Evolutionary conservation across 2,797 vertebrate genomes (phyloP).

Genomic region (Phylloscopus collybita): DNA sequence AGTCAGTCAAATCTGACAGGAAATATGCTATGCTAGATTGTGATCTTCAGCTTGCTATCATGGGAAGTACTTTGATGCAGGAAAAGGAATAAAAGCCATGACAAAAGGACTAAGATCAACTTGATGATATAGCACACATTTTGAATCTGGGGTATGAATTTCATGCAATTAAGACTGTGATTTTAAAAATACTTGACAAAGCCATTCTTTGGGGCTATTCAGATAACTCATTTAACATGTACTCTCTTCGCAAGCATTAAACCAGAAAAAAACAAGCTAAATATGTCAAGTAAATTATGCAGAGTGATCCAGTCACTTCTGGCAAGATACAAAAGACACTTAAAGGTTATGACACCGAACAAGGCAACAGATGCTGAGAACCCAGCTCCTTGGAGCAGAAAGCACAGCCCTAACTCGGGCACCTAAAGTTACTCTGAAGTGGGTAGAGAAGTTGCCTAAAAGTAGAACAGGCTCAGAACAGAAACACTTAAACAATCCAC

Average conservation of each 20-base stretch:
- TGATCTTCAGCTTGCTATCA: not conserved
- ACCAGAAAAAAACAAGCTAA: slow-evolving; percentile 39
- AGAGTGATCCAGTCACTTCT: slow-evolving; percentile 33
- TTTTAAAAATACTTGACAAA: slow-evolving; percentile 26
- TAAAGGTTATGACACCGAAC: slow-evolving; percentile 39
- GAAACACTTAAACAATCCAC: not conserved
- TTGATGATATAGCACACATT: not conserved
- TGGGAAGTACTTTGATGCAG: not conserved
- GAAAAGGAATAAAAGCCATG: not conserved
- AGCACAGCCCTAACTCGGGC: not conserved
- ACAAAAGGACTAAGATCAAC: not conserved
- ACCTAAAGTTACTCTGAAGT: not conserved
- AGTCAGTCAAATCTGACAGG: not conserved
- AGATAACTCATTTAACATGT: not conserved
- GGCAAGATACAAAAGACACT: slow-evolving; percentile 14
- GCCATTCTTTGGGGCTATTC: not conserved
- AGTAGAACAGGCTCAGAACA: not conserved
- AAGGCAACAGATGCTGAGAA: slow-evolving; percentile 35
- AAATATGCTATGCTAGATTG: not conserved
- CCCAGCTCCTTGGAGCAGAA: not conserved
- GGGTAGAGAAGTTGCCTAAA: not conserved
- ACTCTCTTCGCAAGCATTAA: not conserved
- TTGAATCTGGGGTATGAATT: not conserved
- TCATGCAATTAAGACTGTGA: not conserved
- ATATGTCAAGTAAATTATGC: slow-evolving; percentile 57